Conservation (phyloP, 2,113 vertebrate species). For the Noturus placidus region DNA sequence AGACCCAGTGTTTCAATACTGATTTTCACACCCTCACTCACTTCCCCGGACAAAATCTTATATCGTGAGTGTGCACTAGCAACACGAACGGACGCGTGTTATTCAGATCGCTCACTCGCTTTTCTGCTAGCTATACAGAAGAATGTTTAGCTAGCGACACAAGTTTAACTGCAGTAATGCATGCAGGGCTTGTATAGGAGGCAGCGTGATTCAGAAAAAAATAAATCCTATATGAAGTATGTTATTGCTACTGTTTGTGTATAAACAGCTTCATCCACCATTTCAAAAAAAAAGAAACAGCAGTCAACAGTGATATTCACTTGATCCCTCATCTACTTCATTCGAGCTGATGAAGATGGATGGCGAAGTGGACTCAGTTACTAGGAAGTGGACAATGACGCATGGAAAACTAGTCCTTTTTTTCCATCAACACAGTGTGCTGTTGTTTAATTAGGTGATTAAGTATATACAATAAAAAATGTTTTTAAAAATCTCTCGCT, state of each 20-base stretch:
- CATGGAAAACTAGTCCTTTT: not conserved
- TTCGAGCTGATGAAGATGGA: not conserved
- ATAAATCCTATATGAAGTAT: not conserved
- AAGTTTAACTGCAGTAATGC: not conserved
- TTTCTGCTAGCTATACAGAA: not conserved
- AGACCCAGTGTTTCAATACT: not conserved
- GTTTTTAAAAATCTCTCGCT: not conserved
- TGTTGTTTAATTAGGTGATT: not conserved
- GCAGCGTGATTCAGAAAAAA: not conserved
- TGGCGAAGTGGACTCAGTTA: not conserved
- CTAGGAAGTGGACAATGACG: not conserved
- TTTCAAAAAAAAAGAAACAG: not conserved
- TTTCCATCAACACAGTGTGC: not conserved
- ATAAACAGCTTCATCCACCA: not conserved
- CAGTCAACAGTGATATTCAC: not conserved
- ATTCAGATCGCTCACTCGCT: not conserved
- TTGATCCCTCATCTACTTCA: not conserved
- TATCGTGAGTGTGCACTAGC: not conserved
- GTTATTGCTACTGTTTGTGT: not conserved
- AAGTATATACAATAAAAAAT: constrained; percentile 1
- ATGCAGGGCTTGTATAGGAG: not conserved
- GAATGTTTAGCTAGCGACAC: not conserved
- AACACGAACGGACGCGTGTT: not conserved
- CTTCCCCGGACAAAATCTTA: not conserved
- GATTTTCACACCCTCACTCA: not conserved